Evolutionary conservation across 2,888 invertebrate genomes (phyloP).

Genomic region (Dendrolimus pini): DNA sequence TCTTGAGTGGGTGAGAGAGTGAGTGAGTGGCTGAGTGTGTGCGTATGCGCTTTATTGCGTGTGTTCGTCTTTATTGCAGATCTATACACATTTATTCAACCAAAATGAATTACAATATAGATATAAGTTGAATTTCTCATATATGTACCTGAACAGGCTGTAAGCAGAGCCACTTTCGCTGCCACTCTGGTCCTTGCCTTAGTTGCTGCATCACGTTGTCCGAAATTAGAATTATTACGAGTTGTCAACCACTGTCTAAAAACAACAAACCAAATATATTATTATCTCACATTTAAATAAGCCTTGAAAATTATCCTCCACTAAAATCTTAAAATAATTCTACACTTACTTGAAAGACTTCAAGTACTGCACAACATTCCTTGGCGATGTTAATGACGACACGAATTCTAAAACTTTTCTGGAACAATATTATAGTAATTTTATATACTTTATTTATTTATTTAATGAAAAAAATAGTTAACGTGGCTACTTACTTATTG

Average conservation of each 20-base stretch:
- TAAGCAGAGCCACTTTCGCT: constrained; percentile 89
- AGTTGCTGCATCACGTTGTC: constrained; percentile 49
- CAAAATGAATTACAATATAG: too few relatives aligned
- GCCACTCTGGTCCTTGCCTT: constrained; percentile 88
- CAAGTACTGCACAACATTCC: constrained; percentile 91
- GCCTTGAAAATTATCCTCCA: too few relatives aligned
- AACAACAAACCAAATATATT: background rate
- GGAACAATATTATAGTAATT: constrained; percentile 15
- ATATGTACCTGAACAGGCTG: constrained; percentile 84
- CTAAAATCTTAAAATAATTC: background rate
- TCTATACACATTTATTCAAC: too few relatives aligned
- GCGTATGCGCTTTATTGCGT: too few relatives aligned
- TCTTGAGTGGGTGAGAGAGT: too few relatives aligned
- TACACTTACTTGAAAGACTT: constrained; percentile 86
- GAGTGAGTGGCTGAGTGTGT: too few relatives aligned
- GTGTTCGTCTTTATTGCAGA: too few relatives aligned
- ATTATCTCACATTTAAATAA: too few relatives aligned
- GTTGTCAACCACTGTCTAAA: constrained; percentile 58
- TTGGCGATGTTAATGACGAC: constrained; percentile 89
- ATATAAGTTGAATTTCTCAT: too few relatives aligned
- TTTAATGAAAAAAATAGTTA: too few relatives aligned
- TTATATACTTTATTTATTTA: background rate
- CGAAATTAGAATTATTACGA: constrained; percentile 37
- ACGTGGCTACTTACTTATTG: constrained; percentile 41
- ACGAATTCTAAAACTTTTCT: constrained; percentile 93